Evolutionary conservation across 2,888 invertebrate species (phyloP).

Genomic region (Dilophus febrilis): DNA sequence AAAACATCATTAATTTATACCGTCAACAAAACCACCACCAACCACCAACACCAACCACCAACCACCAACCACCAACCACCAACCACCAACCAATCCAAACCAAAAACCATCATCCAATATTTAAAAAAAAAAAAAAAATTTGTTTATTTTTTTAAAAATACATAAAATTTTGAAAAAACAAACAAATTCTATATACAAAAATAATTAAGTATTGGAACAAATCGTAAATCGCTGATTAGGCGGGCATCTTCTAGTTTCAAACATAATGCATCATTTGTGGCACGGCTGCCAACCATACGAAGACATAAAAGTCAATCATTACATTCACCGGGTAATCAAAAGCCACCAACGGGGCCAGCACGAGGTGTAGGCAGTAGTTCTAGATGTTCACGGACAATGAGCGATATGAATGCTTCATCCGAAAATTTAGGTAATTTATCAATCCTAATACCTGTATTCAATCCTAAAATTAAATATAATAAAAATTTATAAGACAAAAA

Average conservation of each 20-base stretch:
- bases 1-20: no score
- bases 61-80: no score
- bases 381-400: constrained; percentile 43
- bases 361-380: constrained; percentile 20
- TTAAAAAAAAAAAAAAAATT: background rate
- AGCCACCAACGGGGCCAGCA: constrained; percentile 19
- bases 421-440: constrained; percentile 49
- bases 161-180: constrained; percentile 5
- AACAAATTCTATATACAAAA: constrained; percentile 2
- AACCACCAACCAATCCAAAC: background rate
- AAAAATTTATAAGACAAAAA: no score
- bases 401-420: constrained; percentile 55
- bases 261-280: constrained; percentile 86
- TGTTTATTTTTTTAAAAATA: constrained; percentile 5
- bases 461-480: no score
- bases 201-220: constrained; percentile 17
- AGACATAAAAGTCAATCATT: constrained; percentile 63
- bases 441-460: no score
- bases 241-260: constrained; percentile 72
- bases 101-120: background rate
- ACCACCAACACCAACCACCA: no score
- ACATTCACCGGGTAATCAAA: constrained; percentile 44
- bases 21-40: no score
- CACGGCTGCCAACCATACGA: constrained; percentile 73
- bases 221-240: constrained; percentile 32